These are phyloP conservation scores for Alfaro cultratus DNA, from an alignment of 2,797 vertebrate species.

Conservation along the genomic window DNA sequence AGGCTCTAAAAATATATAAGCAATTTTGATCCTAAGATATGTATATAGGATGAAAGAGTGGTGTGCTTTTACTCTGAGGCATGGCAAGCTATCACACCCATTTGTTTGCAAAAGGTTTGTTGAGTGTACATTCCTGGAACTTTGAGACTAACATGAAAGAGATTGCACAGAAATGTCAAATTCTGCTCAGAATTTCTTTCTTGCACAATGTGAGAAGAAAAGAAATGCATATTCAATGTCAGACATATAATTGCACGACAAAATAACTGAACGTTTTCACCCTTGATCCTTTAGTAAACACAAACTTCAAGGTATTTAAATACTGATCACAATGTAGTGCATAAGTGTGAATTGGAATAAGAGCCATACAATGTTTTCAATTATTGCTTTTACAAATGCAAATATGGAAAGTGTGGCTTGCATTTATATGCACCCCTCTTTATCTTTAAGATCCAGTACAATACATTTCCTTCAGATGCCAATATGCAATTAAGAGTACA, in stretches of 20 bases:
- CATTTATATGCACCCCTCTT: background rate
- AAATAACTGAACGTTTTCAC: background rate
- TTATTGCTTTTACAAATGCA: background rate
- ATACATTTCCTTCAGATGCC: background rate
- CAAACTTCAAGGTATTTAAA: background rate
- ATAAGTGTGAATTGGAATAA: background rate
- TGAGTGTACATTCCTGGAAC: background rate
- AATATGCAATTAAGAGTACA: background rate
- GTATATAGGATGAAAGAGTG: background rate
- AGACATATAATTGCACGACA: background rate
- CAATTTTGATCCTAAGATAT: too few species aligned
- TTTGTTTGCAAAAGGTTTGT: slow-evolving; percentile 5
- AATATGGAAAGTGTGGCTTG: background rate
- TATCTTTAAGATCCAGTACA: background rate
- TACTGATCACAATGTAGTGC: background rate
- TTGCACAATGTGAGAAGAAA: background rate
- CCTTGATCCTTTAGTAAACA: background rate
- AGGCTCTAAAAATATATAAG: too few species aligned
- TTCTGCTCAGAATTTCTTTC: background rate
- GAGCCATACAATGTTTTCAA: background rate
- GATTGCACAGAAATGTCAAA: background rate
- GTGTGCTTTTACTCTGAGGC: background rate
- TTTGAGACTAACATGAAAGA: background rate
- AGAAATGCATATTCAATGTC: background rate
- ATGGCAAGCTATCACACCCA: background rate